Evolutionary conservation across 2,113 vertebrate species (phyloP), one percentile per base, ranked within the genome.

Genomic region (Sphaerodactylus townsendi): DNA sequence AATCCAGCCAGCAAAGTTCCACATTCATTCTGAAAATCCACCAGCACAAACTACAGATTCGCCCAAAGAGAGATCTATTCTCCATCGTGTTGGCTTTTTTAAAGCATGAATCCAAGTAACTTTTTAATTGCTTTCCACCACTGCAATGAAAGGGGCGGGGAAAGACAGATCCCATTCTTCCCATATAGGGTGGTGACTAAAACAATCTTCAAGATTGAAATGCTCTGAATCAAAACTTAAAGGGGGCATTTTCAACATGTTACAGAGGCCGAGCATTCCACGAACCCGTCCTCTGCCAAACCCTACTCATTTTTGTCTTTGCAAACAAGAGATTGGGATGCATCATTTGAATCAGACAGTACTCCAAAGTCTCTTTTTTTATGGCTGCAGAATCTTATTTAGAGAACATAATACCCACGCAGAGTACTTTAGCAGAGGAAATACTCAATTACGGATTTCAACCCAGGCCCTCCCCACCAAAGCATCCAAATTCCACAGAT

Each of bases 61-160:
- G 77, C n/a, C 73, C 1, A 56, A 78, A 33, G 68, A 28, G 56
- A 76, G 19, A 13, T 56, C 65, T 77, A 71, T 62, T 25, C 71
- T 37, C n/a, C 79, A 59, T 39, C 82, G 77, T 28, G 65, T 21
- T 75, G 75, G 30, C 90, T 89, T 76, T 86, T 39, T 56, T 35
- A 35, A 48, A 53, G 15, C 10, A 6, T 59, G 56, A 59, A 59
- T 5, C 19, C 56, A 59, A 4, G 56, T 4, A 59, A 25, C 19
- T 56, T 19, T 25, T 59, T 23, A 3, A 59, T 25, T 59, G 21
- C 14, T 30, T 76, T 25, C 46, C 10, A 35, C 30, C 62, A 10
- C 10, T 68, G 17, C 44, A 25, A 48, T 19, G 30, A 21, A 21
- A 21, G 30, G 14, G 15, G 17, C 1, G 9, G 19, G 14, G 69